Conservation (phyloP, 2,113 vertebrate genomes). For the Entomyzon cyanotis region DNA sequence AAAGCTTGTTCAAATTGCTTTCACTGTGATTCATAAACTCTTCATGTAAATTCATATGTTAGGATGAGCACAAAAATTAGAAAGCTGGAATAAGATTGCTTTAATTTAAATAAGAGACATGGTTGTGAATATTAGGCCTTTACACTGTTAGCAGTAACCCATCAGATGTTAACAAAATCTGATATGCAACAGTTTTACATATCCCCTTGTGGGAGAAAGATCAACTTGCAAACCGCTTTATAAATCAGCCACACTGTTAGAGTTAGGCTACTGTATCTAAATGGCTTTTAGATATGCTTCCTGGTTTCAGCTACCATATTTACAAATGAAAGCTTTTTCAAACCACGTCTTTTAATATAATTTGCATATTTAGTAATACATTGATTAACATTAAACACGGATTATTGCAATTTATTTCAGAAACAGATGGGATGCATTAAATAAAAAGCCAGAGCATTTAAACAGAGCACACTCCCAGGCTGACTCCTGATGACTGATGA, state of each 20-base stretch:
- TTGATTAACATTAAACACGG: constrained; percentile 87
- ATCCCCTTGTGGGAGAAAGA: constrained; percentile 80
- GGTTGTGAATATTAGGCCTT: constrained; percentile 74
- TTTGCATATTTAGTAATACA: constrained; percentile 90
- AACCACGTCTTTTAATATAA: constrained; percentile 86
- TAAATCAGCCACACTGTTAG: constrained; percentile 82
- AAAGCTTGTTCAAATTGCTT: constrained; percentile 76
- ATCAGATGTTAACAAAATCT: constrained; percentile 82
- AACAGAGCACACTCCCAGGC: constrained; percentile 74
- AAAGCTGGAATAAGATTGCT: constrained; percentile 77
- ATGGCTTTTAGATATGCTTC: constrained; percentile 87
- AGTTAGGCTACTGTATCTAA: constrained; percentile 83
- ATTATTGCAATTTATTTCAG: constrained; percentile 88
- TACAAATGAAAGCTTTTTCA: constrained; percentile 86
- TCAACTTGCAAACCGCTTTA: constrained; percentile 80
- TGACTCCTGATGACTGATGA: constrained; percentile 76
- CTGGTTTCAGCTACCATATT: constrained; percentile 84
- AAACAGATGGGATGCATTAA: constrained; percentile 87
- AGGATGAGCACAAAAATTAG: constrained; percentile 71
- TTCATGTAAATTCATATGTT: constrained; percentile 75
- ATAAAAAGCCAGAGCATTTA: constrained; percentile 75
- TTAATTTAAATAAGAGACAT: constrained; percentile 81
- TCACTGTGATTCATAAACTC: constrained; percentile 78
- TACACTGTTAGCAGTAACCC: constrained; percentile 72
- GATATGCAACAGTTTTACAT: constrained; percentile 84